Evolutionary conservation across 2,888 invertebrate species (phyloP), one percentile per base, ranked within the genome.

Genomic region (Oscheius sp.): DNA sequence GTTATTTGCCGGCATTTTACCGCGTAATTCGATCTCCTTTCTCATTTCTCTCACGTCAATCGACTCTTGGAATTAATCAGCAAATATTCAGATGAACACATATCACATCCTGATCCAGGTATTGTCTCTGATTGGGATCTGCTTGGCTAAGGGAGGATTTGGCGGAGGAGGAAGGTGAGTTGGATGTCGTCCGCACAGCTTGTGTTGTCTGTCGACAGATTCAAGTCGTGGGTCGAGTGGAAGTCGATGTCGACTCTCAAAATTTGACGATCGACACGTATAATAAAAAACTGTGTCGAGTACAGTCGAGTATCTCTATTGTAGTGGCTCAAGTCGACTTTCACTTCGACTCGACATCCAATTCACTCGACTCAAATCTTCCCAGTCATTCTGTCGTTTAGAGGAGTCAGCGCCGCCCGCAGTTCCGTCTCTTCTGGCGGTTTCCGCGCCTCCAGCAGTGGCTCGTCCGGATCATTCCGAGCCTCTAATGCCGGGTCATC

Each of bases 381-480:
- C 35, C 3, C 35, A 58, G 7, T 16, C n/a, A 7, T n/a, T 1
- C 27, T 23, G 6, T 21, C 27, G 25, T 59, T 59, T 35, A 59
- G 59, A 13, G 59, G 59, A 12, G 16, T 7, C 29, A 59, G 59
- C 29, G 59, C n/a, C 1, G 59, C 59, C 18, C 59, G 59, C 1
- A 7, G n/a, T 18, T 35, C 29, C 13, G 35, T 59, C 2, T 29
- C 35, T 21, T 53, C 53, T 2, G n/a, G 58, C 29, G 6, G 13
- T 13, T 35, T 29, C n/a, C 35, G 29, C 27, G 5, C 27, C 58
- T 29, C 27, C n/a, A 16, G n/a, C 27, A 27, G 27, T 2, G 13
- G n/a, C n/a, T 58, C 35, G 5, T 9, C 35, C 35, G 35, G 35
- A 6, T 35, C 35, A 35, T 35, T 35, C 35, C 35, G 35, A 35